Evolutionary conservation across 2,113 vertebrate genomes (phyloP), one percentile per base, ranked within the genome.

Genomic region (Trogon surrucura): DNA sequence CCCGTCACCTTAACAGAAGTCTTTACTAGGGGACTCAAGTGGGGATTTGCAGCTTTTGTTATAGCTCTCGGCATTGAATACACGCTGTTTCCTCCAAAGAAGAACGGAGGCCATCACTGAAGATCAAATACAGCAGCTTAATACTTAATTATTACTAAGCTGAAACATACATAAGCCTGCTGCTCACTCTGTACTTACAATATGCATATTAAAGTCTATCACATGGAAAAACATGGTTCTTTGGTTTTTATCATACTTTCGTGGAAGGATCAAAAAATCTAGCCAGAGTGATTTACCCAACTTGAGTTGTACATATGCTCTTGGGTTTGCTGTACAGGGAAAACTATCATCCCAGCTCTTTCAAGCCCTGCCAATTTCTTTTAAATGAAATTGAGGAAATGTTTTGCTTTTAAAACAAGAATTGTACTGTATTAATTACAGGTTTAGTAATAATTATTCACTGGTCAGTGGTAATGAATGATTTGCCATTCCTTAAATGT

Each of bases 61-160:
- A 96, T 99, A 44, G 98, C 99, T 64, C 94, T 99, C 75, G 99
- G 98, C 18, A 97, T 99, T 45, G 99, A 99, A 94, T 99, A 99
- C 89, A 47, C 97, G 10, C 78, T 99, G 47, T 98, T 98, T 77
- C 98, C 99, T 45, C 98, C 98, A 16, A 99, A 98, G 97, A 99
- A 99, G 89, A n/a, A 98, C 79, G 96, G 98, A 82, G 98, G 97
- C 21, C 97, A 98, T 85, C 96, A 97, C 89, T 98, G 96, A 98
- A 98, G 80, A 92, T 80, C 47, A 67, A 75, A 45, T 88, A 45
- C 19, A 80, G 89, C 29, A 81, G 61, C 38, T 53, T 93, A 69
- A 80, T 91, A 82, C 30, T 85, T 64, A 58, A 8, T 80, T 4
- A 56, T 54, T 36, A 89, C 54, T 67, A 90, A 91, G 56, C 80